Conservation (phyloP, 2,113 vertebrate species). For the Riparia riparia region DNA sequence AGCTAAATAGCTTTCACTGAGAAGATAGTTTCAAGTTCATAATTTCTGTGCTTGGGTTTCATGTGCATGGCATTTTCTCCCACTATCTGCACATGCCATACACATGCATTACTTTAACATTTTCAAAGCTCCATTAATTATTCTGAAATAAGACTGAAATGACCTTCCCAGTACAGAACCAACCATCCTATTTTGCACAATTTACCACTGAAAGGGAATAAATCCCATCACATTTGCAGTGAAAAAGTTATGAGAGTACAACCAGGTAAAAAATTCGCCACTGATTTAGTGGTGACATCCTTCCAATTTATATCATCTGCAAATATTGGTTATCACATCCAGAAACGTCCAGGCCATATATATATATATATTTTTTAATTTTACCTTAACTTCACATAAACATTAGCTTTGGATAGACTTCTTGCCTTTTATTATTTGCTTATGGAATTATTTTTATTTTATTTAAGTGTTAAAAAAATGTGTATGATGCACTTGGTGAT, state of each 20-base stretch:
- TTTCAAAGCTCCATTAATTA: neutral
- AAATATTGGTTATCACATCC: neutral
- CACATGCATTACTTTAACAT: neutral
- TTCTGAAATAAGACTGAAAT: neutral
- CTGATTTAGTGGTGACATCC: neutral
- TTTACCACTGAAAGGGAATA: neutral
- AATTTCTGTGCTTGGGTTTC: neutral
- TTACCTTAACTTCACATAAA: neutral
- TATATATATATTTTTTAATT: too few species aligned
- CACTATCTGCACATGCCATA: neutral
- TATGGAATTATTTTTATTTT: neutral
- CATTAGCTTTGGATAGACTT: neutral
- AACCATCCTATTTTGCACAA: neutral
- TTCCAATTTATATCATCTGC: neutral
- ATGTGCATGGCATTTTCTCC: neutral
- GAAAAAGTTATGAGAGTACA: neutral
- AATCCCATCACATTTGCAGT: neutral
- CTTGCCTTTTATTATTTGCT: neutral
- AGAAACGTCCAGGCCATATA: neutral
- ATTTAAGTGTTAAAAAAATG: neutral
- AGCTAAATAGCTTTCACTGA: neutral
- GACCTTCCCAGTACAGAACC: neutral
- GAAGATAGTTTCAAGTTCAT: neutral
- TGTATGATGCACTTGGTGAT: neutral
- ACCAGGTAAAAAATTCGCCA: neutral